A percentile compares a stretch with the other conserved stretches of the same genome.
phyloP scores from a whole-genome alignment of 1,140 invertebrate genomes.

The Zaprionus africanus region DNA sequence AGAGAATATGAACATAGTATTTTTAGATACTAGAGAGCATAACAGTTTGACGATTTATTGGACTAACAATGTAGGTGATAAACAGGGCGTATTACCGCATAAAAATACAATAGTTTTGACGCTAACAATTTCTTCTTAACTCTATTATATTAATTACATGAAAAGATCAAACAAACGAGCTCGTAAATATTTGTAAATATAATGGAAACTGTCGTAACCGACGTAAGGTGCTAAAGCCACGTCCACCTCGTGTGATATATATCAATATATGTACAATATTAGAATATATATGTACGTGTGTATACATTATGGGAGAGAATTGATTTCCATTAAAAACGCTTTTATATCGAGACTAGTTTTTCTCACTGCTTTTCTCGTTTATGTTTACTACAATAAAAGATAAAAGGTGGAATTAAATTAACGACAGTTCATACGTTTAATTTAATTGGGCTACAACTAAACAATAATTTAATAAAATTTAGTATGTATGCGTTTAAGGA shows the following conservation, averaged over 20 bases:
- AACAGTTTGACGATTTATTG: constrained; percentile 44
- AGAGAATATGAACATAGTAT: constrained; percentile 1
- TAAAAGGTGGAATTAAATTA: constrained; percentile 41
- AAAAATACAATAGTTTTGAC: constrained; percentile 36
- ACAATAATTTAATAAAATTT: constrained; percentile 32
- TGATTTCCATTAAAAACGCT: constrained; percentile 36
- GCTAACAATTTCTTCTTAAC: constrained; percentile 37
- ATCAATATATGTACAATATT: background rate
- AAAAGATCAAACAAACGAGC: constrained; percentile 1
- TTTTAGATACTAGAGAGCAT: constrained; percentile 13
- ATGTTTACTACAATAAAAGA: constrained; percentile 75
- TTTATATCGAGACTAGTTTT: constrained; percentile 19
- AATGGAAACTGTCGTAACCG: constrained; percentile 22
- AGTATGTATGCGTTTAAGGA: background rate
- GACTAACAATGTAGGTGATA: constrained; percentile 30
- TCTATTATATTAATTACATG: constrained; percentile 29
- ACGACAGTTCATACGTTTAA: constrained; percentile 46
- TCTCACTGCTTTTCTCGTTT: constrained; percentile 70
- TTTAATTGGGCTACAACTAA: constrained; percentile 41
- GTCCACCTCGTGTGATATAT: constrained; percentile 25
- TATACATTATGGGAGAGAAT: constrained; percentile 42
- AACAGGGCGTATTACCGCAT: constrained; percentile 25
- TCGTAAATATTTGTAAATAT: constrained; percentile 15
- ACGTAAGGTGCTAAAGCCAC: constrained; percentile 25
- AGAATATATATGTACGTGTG: constrained; percentile 16